Evolutionary conservation across 2,888 invertebrate species (phyloP), one percentile per base, ranked within the genome.

Genomic region (Clivina fossor): DNA sequence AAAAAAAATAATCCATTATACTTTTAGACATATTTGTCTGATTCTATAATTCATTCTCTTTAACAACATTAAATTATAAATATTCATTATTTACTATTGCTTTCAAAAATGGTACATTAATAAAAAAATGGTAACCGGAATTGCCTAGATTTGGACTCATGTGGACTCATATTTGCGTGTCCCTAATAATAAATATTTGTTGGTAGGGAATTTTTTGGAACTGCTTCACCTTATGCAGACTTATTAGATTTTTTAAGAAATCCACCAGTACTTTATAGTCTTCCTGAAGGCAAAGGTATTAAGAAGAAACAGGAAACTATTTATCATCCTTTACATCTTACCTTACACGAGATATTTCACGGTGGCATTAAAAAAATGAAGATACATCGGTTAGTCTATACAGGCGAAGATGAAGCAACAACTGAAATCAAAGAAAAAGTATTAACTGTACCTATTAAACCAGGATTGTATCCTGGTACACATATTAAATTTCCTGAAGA

Each of bases 291-390:
- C 7, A 79, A 81, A 66, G 83, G 83, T 0, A 78, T 84, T 56
- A 83, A 82, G 58, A 81, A 80, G 61, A 89, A 84, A 68, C 81
- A 82, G 62, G 71, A 78, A 2, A 75, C 80, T 19, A 74, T 83
- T 24, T 77, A 76, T 61, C 80, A 80, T 63, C 72, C 78, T 4
- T 71, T 86, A 18, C 72, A 72, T 30, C 70, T 86, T 53, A 79
- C 82, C n/a, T 69, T 86, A 37, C 78, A 81, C 61, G 86, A 86
- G 67, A 77, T 80, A 4, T 88, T 80, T 69, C 82, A 78, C 63
- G 91, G 91, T 0, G 85, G 86, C 1, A 74, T 88, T n/a, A 91
- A 90, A 71, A 85, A 89, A 69, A 87, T 90, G 85, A 88, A 88
- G 72, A 88, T 90, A 30, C 83, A 85, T 67, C 78, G 86, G 32